Evolutionary conservation across 2,113 vertebrate species (phyloP).

Genomic region (Oncorhynchus clarkii): DNA sequence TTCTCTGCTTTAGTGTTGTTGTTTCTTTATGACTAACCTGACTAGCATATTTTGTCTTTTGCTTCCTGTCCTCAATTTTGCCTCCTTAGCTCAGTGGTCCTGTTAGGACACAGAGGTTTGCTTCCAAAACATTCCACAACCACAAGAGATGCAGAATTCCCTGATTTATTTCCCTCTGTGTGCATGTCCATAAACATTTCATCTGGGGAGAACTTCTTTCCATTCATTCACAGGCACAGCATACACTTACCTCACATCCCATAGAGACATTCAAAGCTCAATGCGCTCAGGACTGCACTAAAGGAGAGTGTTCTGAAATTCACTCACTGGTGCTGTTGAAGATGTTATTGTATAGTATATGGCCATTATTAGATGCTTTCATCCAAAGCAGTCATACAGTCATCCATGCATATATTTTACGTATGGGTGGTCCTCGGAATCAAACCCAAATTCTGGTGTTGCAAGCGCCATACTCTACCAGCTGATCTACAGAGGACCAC

Average conservation of each 20-base stretch:
- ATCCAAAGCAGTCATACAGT: too few species aligned
- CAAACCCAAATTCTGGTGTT: too few species aligned
- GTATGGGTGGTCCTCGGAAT: too few species aligned
- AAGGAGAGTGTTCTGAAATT: not conserved
- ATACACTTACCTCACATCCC: not conserved
- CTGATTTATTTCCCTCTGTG: too few species aligned
- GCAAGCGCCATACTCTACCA: too few species aligned
- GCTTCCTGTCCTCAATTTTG: not conserved
- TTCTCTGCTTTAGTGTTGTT: not conserved
- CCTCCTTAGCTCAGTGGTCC: not conserved
- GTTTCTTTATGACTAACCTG: not conserved
- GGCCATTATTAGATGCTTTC: too few species aligned
- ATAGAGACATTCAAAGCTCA: not conserved
- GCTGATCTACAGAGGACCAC: too few species aligned
- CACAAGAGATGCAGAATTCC: too few species aligned
- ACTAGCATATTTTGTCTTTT: not conserved
- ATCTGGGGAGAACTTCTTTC: not conserved
- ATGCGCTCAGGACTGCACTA: not conserved
- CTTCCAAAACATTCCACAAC: too few species aligned
- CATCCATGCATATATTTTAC: too few species aligned
- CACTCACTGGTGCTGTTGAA: not conserved
- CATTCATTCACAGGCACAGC: not conserved
- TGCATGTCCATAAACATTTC: too few species aligned
- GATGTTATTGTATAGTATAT: not conserved
- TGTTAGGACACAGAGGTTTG: not conserved